These are phyloP conservation scores for Taeniopygia guttata DNA, from an alignment of 2,797 vertebrate genomes.

Conservation along the genomic window DNA sequence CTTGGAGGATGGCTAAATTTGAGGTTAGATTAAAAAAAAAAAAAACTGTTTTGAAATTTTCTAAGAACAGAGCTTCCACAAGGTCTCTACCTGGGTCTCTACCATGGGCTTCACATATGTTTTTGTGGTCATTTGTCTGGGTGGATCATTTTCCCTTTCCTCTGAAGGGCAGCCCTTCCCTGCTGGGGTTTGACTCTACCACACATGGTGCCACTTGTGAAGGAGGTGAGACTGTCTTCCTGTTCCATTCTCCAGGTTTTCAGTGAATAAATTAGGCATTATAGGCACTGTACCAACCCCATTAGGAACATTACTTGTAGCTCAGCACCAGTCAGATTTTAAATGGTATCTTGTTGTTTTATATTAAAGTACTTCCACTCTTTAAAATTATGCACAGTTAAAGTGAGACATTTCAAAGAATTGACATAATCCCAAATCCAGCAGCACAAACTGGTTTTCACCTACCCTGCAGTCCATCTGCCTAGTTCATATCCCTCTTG, in stretches of 20 bases:
- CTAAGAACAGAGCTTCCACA: background rate
- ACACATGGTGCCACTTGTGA: rapidly evolving
- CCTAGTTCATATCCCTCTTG: background rate
- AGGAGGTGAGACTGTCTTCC: rapidly evolving
- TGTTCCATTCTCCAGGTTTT: background rate
- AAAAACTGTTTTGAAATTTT: background rate
- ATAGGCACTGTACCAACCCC: background rate
- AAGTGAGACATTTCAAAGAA: background rate
- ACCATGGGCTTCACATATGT: background rate
- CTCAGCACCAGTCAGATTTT: background rate
- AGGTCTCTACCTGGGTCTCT: background rate
- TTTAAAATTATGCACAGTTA: background rate
- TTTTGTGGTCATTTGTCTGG: background rate
- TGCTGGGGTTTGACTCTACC: background rate
- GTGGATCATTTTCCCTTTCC: background rate
- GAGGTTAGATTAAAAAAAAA: background rate
- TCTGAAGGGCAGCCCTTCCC: background rate
- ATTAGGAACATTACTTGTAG: background rate
- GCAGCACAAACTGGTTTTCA: background rate
- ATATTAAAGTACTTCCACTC: background rate
- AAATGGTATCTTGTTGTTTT: background rate
- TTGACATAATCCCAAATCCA: background rate
- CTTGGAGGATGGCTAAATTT: background rate
- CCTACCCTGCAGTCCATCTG: background rate
- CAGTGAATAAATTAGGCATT: background rate